phyloP scores from a whole-genome alignment of 2,797 vertebrate species.

The Parotocinclus haroldoi region DNA sequence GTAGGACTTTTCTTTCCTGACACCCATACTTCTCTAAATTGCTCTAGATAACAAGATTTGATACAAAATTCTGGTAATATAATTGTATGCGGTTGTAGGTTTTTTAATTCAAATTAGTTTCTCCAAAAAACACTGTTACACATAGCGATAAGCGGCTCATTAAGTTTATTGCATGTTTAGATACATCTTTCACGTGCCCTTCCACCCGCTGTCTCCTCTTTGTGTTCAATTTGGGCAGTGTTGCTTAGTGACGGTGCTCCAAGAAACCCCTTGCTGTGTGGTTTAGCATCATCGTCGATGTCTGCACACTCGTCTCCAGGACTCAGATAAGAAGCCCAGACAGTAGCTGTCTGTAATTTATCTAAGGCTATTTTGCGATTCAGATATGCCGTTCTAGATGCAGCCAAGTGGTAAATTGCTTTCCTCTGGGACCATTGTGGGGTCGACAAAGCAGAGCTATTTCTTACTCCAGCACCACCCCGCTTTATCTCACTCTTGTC shows the following conservation, averaged over 20 bases:
- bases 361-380: slow-evolving; percentile 73
- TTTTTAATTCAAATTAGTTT: too few relatives aligned
- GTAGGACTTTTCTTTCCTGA: too few relatives aligned
- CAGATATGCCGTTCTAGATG: slow-evolving; percentile 72
- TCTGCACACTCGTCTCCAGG: slow-evolving; percentile 63
- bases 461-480: slow-evolving; percentile 40
- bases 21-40: too few relatives aligned
- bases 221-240: slow-evolving; percentile 40
- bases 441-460: slow-evolving; percentile 61
- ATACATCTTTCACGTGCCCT: slow-evolving; percentile 19
- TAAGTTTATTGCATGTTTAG: slow-evolving; percentile 8
- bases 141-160: neutral
- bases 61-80: too few relatives aligned
- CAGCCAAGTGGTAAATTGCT: slow-evolving; percentile 83
- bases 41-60: too few relatives aligned
- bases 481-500: neutral
- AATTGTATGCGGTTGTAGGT: too few relatives aligned
- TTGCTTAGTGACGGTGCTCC: slow-evolving; percentile 64
- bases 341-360: slow-evolving; percentile 76
- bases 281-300: slow-evolving; percentile 66
- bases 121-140: too few relatives aligned
- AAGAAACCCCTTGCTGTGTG: slow-evolving; percentile 54
- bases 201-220: slow-evolving; percentile 33
- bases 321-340: slow-evolving; percentile 65
- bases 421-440: slow-evolving; percentile 75